Evolutionary conservation across 2,113 vertebrate species (phyloP).

Genomic region (Guaruba guarouba): DNA sequence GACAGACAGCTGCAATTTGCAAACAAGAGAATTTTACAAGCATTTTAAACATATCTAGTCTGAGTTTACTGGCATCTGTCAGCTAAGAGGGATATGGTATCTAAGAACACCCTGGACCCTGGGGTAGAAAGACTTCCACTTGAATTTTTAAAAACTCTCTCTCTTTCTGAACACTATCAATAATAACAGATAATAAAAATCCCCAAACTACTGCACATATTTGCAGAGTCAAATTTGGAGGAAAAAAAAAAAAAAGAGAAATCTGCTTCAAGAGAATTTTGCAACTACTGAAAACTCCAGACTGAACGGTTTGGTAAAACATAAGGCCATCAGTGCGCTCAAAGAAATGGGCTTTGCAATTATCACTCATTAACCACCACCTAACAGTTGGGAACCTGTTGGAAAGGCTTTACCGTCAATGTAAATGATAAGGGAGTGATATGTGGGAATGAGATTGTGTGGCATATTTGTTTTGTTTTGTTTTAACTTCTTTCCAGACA

Average conservation of each 20-base stretch:
- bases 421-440: constrained; percentile 40
- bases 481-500: constrained; percentile 73
- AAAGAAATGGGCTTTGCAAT: constrained; percentile 41
- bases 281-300: not conserved
- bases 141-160: not conserved
- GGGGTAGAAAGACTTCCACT: not conserved
- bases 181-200: not conserved
- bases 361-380: constrained; percentile 59
- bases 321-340: constrained; percentile 4
- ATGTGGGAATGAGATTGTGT: constrained; percentile 22
- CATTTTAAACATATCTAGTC: constrained; percentile 4
- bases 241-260: not conserved
- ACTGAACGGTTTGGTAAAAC: constrained; percentile 30
- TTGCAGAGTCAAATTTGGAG: not conserved
- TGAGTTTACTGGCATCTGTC: not conserved
- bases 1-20: constrained; percentile 20
- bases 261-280: constrained; percentile 20
- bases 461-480: constrained; percentile 57
- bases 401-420: constrained; percentile 25
- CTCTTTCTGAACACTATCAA: not conserved
- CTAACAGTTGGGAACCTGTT: constrained; percentile 38
- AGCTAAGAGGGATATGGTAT: not conserved
- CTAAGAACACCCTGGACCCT: not conserved
- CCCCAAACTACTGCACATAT: not conserved
- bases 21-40: constrained; percentile 23